Evolutionary conservation across 2,888 invertebrate species (phyloP), one percentile per base, ranked within the genome.

Genomic region (Drosophila hawaiiensis): DNA sequence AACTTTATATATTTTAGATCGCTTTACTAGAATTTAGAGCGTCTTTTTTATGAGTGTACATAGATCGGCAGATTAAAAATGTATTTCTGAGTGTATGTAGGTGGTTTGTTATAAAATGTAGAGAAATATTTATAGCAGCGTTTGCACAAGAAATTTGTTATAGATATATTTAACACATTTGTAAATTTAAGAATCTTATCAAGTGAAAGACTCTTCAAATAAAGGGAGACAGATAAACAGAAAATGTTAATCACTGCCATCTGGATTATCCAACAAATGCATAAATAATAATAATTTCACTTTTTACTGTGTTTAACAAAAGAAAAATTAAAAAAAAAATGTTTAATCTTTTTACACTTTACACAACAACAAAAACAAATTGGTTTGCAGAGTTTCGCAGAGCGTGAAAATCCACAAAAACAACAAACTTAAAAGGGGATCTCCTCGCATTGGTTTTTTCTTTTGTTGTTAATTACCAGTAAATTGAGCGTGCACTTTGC

Each of bases 401-500:
- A 43, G 43, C 43, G 43, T 41, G 10, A n/a, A 41, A 41, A 41
- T n/a, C 41, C n/a, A 41, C 41, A 41, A 12, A n/a, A 43, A 43
- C 41, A 12, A 12, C 2, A 12, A 22, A 22, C 5, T 5, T 22
- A 12, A 43, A 14, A 16, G 22, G 16, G 22, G 16, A 47, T 2
- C 47, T 47, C 7, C 47, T 22, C 22, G 16, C 22, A 16, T 7
- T 16, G 4, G 2, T 16, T 16, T 47, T 47, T 22, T 14, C 7
- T 16, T 22, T 22, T 47, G 22, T 22, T 14, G 47, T 9, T 47
- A 4, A 14, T 47, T 14, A 7, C 4, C 16, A 47, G 22, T 14
- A 14, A 47, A 47, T 47, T 22, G 22, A 22, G 47, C 47, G 22
- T 22, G 47, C 43, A 22, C 14, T 14, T 22, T 47, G 43, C 14